Evolutionary conservation across 1,140 invertebrate genomes (phyloP), one percentile per base, ranked within the genome.

Genomic region (Ericerus pela): DNA sequence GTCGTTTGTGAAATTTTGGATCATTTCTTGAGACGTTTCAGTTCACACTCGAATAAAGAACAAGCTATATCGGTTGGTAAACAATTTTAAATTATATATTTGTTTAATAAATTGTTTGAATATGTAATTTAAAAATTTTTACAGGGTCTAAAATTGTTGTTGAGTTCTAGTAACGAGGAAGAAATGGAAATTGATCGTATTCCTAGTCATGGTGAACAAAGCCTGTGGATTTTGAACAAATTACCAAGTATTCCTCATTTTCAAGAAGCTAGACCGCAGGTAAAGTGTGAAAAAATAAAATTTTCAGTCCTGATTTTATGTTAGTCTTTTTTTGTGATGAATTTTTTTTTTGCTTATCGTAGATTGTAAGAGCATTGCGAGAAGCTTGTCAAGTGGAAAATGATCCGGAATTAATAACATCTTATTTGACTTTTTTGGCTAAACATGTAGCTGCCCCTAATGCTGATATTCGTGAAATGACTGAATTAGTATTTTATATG

Each of bases 311-410:
- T 16, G 43, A 24, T 16, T 55, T 20, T 30, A 14, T 18, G 2
- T 28, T 28, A 1, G 14, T 31, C 18, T n/a, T 31, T 12, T 55
- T 11, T 11, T 8, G 20, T 51, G 20, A 28, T 51, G 51, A 10
- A 1, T 22, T 54, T 16, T 51, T 31, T 60, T 51, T 26, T 24
- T 16, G 12, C 36, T 36, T 36, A 30, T 58, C 55, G 16, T 56
- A 64, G 60, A 63, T 68, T 12, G 78, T 85, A 28, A 74, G 75
- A 2, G 81, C 84, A 8, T 66, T 91, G 1, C 73, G 85, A 22
- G 77, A 86, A 56, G 91, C 92, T 4, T 88, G 89, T 65, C 83
- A 90, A 62, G 85, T 94, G 29, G 92, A 96, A 70, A 94, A 89
- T 61, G 82, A 85, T 64, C 85, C 88, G 0, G 69, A 75, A 6